phyloP scores from a whole-genome alignment of 2,888 invertebrate species.

The Pyrochroa serraticornis region DNA sequence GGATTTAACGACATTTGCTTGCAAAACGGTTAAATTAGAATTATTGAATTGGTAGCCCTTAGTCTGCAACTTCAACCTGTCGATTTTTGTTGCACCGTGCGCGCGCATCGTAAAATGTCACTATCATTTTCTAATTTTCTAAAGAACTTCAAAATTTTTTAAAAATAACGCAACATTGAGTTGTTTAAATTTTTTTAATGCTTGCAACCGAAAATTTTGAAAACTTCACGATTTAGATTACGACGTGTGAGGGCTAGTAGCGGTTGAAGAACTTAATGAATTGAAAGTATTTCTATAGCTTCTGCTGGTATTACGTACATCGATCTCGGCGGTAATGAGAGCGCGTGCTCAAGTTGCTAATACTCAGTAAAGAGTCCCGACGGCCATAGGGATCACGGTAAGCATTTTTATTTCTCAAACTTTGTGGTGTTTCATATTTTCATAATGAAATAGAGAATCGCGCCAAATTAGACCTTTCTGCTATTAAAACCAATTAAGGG shows the following conservation, averaged over 20 bases:
- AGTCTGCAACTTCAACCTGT: too few relatives aligned
- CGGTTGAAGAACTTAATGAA: slow-evolving; percentile 16
- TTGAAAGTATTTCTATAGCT: slow-evolving; percentile 18
- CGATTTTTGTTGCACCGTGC: too few relatives aligned
- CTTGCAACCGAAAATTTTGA: too few relatives aligned
- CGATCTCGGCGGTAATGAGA: slow-evolving; percentile 19
- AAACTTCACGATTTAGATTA: background rate
- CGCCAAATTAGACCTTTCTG: background rate
- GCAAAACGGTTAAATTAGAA: too few relatives aligned
- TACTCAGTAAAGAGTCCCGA: slow-evolving; percentile 14
- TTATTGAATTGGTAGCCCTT: too few relatives aligned
- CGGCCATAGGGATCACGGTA: slow-evolving; percentile 1
- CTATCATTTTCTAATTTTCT: too few relatives aligned
- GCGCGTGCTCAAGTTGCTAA: slow-evolving; percentile 19
- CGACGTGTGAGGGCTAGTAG: background rate
- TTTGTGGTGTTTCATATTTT: slow-evolving; percentile 1
- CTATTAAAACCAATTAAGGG: slow-evolving; percentile 10
- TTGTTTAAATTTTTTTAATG: too few relatives aligned
- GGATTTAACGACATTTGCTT: too few relatives aligned
- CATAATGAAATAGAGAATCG: background rate
- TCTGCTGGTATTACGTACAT: slow-evolving; percentile 15
- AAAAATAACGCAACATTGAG: too few relatives aligned
- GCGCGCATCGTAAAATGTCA: too few relatives aligned
- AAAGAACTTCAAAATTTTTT: too few relatives aligned
- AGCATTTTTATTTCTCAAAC: slow-evolving; percentile 7